Percentiles rank a stretch among this genome's conserved stretches.
These are phyloP conservation scores for Podarcis raffonei DNA, from an alignment of 2,113 vertebrate species.

Conservation along the genomic window DNA sequence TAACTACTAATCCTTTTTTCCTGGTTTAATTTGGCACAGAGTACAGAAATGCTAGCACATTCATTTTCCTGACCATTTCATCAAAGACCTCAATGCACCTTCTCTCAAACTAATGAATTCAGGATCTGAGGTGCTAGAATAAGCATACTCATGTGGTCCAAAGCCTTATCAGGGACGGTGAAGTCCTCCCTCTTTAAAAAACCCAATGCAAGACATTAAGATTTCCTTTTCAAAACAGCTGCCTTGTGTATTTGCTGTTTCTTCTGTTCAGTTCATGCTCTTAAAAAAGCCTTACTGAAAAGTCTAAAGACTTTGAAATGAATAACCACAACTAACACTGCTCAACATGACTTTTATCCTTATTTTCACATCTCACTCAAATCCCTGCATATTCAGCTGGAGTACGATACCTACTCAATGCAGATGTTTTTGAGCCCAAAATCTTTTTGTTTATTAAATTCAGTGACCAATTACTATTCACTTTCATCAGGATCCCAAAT, in stretches of 20 bases:
- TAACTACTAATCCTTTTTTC: too few relatives aligned
- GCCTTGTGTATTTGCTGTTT: too few relatives aligned
- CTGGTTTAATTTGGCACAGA: too few relatives aligned
- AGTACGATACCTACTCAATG: conserved; percentile 40
- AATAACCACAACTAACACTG: not conserved
- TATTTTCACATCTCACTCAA: not conserved
- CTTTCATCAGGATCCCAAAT: conserved; percentile 55
- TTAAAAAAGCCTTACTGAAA: not conserved
- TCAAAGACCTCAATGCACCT: not conserved
- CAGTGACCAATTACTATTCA: conserved; percentile 44
- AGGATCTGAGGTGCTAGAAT: not conserved
- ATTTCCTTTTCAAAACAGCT: not conserved
- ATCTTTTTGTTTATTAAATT: conserved; percentile 40
- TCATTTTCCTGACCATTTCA: not conserved
- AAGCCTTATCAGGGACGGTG: not conserved
- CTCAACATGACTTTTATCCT: not conserved
- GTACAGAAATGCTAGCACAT: not conserved
- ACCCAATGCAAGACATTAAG: not conserved
- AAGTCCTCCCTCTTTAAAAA: not conserved
- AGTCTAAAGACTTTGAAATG: not conserved
- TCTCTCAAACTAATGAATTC: not conserved
- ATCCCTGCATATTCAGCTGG: conserved; percentile 5
- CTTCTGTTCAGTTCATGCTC: not conserved
- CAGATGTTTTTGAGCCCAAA: conserved; percentile 40
- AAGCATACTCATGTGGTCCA: not conserved